phyloP scores from a whole-genome alignment of 1,140 invertebrate species.

The Cyphomyrmex costatus region DNA sequence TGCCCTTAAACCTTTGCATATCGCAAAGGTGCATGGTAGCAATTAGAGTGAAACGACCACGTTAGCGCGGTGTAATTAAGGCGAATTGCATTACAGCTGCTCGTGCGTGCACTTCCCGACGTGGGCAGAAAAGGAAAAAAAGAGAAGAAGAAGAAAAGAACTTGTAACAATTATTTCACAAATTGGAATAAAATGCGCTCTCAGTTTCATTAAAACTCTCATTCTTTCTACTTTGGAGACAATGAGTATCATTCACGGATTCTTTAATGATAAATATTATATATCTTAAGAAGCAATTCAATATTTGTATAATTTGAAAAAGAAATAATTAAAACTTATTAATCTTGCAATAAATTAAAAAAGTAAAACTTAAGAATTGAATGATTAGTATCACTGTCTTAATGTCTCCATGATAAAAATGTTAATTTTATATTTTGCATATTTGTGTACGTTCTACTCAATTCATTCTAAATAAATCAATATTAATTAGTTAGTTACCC shows the following conservation, averaged over 20 bases:
- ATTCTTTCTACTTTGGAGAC: constrained; percentile 20
- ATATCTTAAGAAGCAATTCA: constrained; percentile 8
- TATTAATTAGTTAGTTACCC: not conserved
- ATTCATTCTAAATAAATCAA: not conserved
- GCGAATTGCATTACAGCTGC: constrained; percentile 59
- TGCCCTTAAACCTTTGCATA: constrained; percentile 65
- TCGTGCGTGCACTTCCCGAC: constrained; percentile 13
- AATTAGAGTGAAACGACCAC: constrained; percentile 61
- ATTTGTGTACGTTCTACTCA: not conserved
- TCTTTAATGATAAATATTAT: not conserved
- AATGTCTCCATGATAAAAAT: not conserved
- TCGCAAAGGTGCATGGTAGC: constrained; percentile 54
- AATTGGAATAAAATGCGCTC: constrained; percentile 22
- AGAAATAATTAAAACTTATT: not conserved
- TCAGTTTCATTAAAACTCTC: constrained; percentile 31
- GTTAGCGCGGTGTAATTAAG: constrained; percentile 65
- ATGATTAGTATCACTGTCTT: not conserved
- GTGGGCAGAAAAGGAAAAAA: constrained; percentile 25
- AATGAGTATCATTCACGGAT: constrained; percentile 1
- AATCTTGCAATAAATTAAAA: not conserved
- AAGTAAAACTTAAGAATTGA: not conserved
- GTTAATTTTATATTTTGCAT: not conserved
- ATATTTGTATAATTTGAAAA: not conserved
- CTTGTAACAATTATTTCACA: constrained; percentile 27
- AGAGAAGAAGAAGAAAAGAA: not conserved